Evolutionary conservation across 2,797 vertebrate species (phyloP).

Genomic region (Fringilla coelebs): DNA sequence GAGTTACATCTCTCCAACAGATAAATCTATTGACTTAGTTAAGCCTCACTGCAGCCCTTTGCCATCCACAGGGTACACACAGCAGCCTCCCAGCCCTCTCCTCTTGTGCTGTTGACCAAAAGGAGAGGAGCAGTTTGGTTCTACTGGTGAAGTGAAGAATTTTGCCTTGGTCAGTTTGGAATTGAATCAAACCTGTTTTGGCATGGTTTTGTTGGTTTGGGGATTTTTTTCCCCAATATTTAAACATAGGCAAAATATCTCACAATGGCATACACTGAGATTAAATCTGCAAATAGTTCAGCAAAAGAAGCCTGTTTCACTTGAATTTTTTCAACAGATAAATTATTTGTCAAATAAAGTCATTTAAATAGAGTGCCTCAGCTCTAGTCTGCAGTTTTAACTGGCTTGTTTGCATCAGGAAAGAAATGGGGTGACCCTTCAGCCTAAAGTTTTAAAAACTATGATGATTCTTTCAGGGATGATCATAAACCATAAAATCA

Average conservation of each 20-base stretch:
- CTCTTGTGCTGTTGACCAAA: accelerated
- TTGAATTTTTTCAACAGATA: neutral
- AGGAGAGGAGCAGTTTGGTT: neutral
- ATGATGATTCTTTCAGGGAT: neutral
- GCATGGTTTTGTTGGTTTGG: neutral
- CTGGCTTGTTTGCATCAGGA: neutral
- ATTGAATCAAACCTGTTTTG: neutral
- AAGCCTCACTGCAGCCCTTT: neutral
- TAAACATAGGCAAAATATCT: neutral
- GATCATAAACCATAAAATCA: neutral
- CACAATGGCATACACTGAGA: neutral
- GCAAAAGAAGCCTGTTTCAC: neutral
- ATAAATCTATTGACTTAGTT: neutral
- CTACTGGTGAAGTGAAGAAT: neutral
- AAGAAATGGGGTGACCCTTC: neutral
- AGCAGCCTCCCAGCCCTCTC: accelerated
- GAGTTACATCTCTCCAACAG: neutral
- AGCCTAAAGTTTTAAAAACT: neutral
- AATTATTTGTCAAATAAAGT: neutral
- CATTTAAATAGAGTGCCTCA: neutral
- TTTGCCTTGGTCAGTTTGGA: neutral
- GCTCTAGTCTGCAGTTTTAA: neutral
- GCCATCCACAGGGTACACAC: no score
- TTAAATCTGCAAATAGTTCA: neutral
- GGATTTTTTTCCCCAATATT: neutral